Base-by-base conservation (phyloP, 1,140 invertebrate genomes). In the Listronotus oregonensis region DNA sequence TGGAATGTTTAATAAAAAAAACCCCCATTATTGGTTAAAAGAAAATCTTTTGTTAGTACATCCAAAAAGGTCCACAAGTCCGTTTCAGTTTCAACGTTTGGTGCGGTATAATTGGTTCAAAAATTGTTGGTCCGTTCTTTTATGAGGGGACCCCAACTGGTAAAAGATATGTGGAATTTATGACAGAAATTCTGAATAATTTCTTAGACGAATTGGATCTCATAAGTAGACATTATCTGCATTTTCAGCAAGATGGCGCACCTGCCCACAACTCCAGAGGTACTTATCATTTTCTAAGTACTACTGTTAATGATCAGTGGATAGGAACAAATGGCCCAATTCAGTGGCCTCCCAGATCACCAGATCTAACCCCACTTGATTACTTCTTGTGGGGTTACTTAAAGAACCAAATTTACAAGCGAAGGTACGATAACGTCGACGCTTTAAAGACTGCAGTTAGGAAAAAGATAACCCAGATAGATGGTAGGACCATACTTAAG, bases 121-220 rank as follows among this genome's bases (percentile, higher is more conserved):
- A 7, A 44, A 50, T 54, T 52, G 46, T 44, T 17, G 34, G 21
- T 12, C 9, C 43, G 12, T 32, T 64, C 42, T 57, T 64, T 56
- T 64, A 44, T 42, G 40, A 39, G 0, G 52, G 52, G 32, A 56
- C 32, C 34, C n/a, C 32, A 43, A 50, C 46, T 40, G 43, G 3
- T 61, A 46, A 51, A 52, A 34, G 14, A 14, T 54, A 40, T 32
- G 14, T 39, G 14, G 44, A 31, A 62, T 42, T 59, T 59, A 59
- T 59, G 18, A 59, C 42, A 1, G 15, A 49, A 59, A 59, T 59
- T 59, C 18, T 59, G 17, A 32, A 46, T 59, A 49, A 59, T 49
- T 59, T 59, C 14, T 21, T 59, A 59, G 44, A 50, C 14, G 42
- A 59, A 44, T 11, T 59, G 14, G 43, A 56, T 7, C 17, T 56